Base-by-base conservation (phyloP, 2,888 invertebrate genomes). In the Heliconius cydno region DNA sequence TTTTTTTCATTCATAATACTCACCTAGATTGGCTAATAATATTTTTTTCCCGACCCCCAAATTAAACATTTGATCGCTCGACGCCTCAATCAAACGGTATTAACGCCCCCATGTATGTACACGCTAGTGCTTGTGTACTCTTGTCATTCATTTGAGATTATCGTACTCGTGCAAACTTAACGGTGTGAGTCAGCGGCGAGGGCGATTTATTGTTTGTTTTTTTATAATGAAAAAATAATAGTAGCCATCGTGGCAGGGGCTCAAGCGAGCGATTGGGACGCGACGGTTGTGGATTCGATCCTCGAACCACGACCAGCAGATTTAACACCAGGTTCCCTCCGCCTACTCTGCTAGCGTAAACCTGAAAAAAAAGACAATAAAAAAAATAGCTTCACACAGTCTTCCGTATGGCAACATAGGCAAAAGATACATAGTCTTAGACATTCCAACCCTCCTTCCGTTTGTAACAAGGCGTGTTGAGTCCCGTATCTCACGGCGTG, bases 61-160 rank as follows among this genome's bases (percentile, higher is more conserved):
- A 72, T 77, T 63, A 72, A 77, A 77, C 41, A 63, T 63, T 65
- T 65, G 34, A 65, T 30, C 30, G 63, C 38, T 75, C n/a, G 72
- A 74, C 77, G 79, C 74, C 80, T 77, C 80, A 81, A 81, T 81
- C 80, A 78, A 34, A 73, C 68, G 80, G 80, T 68, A 80, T 81
- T 76, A 81, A 30, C 75, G 70, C 80, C 77, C 63, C 28, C 19
- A 65, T 65, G 57, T 57, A 57, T 57, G 67, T 28, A 38, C 28
- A 72, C 34, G 34, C 34, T 34, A 46, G 78, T 25, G 75, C 78
- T 76, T 78, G 79, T 80, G 73, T 76, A 68, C 75, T 41, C 41
- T 63, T 28, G 28, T 75, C 79, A 79, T 79, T 82, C 81, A 81
- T 82, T 79, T 72, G 25, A 65, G 81, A 82, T 81, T 82, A 82